These are phyloP conservation scores for Ctenochaetus hawaiiensis DNA, from an alignment of 2,797 vertebrate genomes.

Conservation along the genomic window DNA sequence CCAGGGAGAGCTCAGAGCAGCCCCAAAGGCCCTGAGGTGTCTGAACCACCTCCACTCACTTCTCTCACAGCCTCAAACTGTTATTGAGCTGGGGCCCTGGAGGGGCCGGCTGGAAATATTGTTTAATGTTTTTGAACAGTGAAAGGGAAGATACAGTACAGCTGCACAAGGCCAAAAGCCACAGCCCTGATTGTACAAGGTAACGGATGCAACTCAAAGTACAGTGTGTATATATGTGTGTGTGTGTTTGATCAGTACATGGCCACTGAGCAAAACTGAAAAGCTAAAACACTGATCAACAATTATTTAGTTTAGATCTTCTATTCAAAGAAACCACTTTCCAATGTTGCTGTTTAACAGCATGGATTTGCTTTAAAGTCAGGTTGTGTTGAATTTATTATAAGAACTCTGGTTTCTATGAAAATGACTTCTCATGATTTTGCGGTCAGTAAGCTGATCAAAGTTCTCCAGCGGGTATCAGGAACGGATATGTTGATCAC, in stretches of 20 bases:
- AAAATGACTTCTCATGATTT: constrained; percentile 69
- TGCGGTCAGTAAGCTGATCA: constrained; percentile 73
- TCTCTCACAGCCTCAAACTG: constrained; percentile 83
- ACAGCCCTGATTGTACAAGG: constrained; percentile 65
- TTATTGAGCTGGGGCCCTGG: constrained; percentile 85
- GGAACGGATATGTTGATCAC: constrained; percentile 73
- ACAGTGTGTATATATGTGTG: constrained; percentile 34
- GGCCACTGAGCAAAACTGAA: constrained; percentile 36
- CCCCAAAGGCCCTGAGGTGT: constrained; percentile 82
- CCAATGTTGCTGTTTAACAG: constrained; percentile 25
- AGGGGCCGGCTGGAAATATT: constrained; percentile 84
- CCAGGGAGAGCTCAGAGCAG: constrained; percentile 79
- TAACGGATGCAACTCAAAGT: constrained; percentile 44
- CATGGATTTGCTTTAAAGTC: constrained; percentile 63
- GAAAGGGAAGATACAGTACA: constrained; percentile 72
- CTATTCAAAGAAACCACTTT: constrained; percentile 40
- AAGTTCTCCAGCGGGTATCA: constrained; percentile 64
- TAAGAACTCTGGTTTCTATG: constrained; percentile 64
- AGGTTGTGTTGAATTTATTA: constrained; percentile 55
- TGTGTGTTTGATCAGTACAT: constrained; percentile 46
- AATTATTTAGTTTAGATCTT: constrained; percentile 48
- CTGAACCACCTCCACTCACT: constrained; percentile 80
- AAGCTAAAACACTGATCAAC: constrained; percentile 61
- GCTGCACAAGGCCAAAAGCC: constrained; percentile 72
- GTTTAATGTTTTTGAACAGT: constrained; percentile 82